Base-by-base conservation (phyloP, 2,888 invertebrate species). In the Polyommatus iphigenia region DNA sequence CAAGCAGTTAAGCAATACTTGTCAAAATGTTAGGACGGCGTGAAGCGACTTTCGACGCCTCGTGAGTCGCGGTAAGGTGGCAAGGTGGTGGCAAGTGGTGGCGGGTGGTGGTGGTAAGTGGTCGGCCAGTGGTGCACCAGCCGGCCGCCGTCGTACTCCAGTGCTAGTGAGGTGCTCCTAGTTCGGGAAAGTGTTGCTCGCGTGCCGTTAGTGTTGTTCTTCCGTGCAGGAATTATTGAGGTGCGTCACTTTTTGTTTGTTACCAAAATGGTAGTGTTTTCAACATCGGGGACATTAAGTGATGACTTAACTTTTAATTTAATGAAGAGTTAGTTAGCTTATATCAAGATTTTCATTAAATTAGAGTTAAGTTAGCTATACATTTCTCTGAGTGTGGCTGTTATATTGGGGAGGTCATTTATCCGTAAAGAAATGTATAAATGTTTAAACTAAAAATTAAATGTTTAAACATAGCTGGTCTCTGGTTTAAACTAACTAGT, bases 1-100 rank as follows among this genome's bases (percentile, higher is more conserved):
- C 67, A 67, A 24, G 20, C 24, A 41, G 73, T 73, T 75, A 54
- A 29, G 75, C 50, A 75, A 75, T 54, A 54, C 24, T 75, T 87
- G 87, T 87, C 87, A 88, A 88, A 88, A 88, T 88, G 88, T 87
- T 90, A 87, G 86, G 86, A 87, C 86, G 85, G 86, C 85, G 85
- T 85, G 86, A 85, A 85, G 89, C 91, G 90, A 90, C 90, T 90
- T 90, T 90, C 89, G 29, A 67, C 29, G 13, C 24, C 62, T n/a
- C 20, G 59, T 57, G 57, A 18, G 89, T 87, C 88, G 86, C 86
- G 86, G 72, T 72, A 41, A 41, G 24, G 71, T 29, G 24, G 13
- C 24, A 50, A 24, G 62, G 62, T 71, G 50, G 41, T 71, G 71
- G 24, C 20, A 36, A 50, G 80, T 80, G 78, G 78, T 78, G 88